phyloP scores from a whole-genome alignment of 30 jellyfish, hydroid and myxozoan species.

The Pelagia noctiluca region DNA sequence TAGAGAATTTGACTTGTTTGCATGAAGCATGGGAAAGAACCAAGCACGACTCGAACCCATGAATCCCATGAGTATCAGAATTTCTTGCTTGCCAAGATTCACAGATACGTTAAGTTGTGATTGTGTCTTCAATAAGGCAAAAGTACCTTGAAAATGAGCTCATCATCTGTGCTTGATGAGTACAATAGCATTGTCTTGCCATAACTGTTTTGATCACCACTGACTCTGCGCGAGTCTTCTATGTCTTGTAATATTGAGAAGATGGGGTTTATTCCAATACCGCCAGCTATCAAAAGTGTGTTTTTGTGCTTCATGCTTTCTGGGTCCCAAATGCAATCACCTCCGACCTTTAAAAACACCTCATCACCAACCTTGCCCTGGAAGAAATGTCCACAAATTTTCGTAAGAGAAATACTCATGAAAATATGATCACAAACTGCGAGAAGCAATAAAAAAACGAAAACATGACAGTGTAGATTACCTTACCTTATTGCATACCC shows the following conservation, averaged over 20 bases:
- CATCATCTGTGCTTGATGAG: conserved; percentile 74
- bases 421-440: neutral
- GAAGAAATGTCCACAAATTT: neutral
- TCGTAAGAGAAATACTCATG: neutral
- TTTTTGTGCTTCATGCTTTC: neutral
- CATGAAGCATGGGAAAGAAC: no score
- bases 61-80: no score
- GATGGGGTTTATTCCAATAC: conserved; percentile 93
- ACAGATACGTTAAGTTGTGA: no score
- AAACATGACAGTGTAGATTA: neutral
- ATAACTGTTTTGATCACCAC: neutral
- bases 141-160: conserved; percentile 82
- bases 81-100: no score
- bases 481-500: conserved; percentile 91
- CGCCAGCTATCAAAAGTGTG: conserved; percentile 87
- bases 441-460: neutral
- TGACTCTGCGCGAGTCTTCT: conserved; percentile 9
- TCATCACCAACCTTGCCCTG: conserved; percentile 83
- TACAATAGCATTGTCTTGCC: conserved; percentile 57
- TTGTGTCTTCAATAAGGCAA: no score
- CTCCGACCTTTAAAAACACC: conserved; percentile 82
- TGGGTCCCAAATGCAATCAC: conserved; percentile 67
- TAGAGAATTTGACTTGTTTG: no score
- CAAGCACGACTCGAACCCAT: no score
- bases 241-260: conserved; percentile 66